Base-by-base conservation (phyloP, 2,888 invertebrate genomes). In the Acronicta aceris region DNA sequence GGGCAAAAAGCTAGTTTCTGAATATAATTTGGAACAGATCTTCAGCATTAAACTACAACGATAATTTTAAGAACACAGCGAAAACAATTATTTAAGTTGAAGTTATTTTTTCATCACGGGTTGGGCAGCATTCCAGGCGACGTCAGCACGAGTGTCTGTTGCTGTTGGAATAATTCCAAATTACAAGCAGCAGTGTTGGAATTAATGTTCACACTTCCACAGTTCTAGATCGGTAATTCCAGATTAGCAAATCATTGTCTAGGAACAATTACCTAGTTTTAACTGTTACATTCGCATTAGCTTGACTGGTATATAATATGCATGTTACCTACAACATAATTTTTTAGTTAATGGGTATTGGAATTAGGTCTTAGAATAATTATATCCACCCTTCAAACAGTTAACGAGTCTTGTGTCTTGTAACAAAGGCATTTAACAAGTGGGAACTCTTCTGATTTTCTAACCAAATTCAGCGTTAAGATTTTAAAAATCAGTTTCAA, bases 111-210 rank as follows among this genome's bases (percentile, higher is more conserved):
- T 74, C 69, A 53, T 68, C 17, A 62, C 50, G 53, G 56, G 45
- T 12, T 68, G 69, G 74, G 69, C 74, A 73, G 69, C 49, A 21
- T 69, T 69, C 74, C 69, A 74, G 70, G 43, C 50, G 21, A 38
- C 57, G 70, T 69, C 63, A 69, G 63, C 74, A 55, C 46, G 46
- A 69, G 56, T 69, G 68, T 67, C 60, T 53, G 69, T 45, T 61
- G 70, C 38, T 17, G 43, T 51, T 70, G 74, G 70, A 69, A 15
- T 1, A 4, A 27, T 15, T 62, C 70, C 70, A 70, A 74, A 62
- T 58, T 62, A 57, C 41, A 36, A 50, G 45, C 53, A 73, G 40
- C 36, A 49, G 74, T 43, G 59, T 65, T 60, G 68, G 68, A 74
- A 74, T 62, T 53, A 58, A 65, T 60, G 50, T 59, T 62, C 61